Conservation (phyloP, 2,888 invertebrate genomes). For the Charanyca ferruginea region DNA sequence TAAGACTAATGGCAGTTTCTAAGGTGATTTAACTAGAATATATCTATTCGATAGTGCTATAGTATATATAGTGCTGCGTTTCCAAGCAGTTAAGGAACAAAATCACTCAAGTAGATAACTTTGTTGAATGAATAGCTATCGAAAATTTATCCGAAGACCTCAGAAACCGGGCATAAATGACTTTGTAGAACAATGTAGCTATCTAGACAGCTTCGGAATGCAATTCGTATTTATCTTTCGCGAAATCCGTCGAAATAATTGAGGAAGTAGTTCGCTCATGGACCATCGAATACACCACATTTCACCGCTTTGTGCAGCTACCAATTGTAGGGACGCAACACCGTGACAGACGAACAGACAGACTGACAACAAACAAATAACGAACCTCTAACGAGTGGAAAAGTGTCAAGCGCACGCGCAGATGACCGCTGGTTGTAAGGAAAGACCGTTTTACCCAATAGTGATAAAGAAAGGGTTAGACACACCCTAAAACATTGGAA, state of each 20-base stretch:
- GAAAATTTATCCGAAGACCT: too few species aligned
- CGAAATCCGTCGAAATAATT: not conserved
- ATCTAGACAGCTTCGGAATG: too few species aligned
- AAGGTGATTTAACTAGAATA: too few species aligned
- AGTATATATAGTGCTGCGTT: too few species aligned
- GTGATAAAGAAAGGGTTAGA: not conserved
- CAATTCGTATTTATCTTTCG: not conserved
- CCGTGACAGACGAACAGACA: constrained; percentile 73
- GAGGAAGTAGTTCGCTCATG: constrained; percentile 8
- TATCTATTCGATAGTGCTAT: too few species aligned
- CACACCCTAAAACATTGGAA: too few species aligned
- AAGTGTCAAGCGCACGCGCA: constrained; percentile 79
- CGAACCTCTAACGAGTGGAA: constrained; percentile 87
- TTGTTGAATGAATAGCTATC: too few species aligned
- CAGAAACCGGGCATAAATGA: too few species aligned
- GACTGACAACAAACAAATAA: constrained; percentile 89
- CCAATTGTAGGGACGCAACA: constrained; percentile 77
- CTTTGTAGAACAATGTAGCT: too few species aligned
- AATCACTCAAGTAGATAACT: too few species aligned
- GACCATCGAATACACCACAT: constrained; percentile 60
- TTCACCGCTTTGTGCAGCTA: constrained; percentile 75
- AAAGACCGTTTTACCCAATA: constrained; percentile 28
- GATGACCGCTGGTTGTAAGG: constrained; percentile 50
- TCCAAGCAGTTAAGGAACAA: too few species aligned
- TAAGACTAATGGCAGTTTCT: too few species aligned